Conservation (phyloP, 2,797 vertebrate genomes). For the Crypturellus tataupa region DNA sequence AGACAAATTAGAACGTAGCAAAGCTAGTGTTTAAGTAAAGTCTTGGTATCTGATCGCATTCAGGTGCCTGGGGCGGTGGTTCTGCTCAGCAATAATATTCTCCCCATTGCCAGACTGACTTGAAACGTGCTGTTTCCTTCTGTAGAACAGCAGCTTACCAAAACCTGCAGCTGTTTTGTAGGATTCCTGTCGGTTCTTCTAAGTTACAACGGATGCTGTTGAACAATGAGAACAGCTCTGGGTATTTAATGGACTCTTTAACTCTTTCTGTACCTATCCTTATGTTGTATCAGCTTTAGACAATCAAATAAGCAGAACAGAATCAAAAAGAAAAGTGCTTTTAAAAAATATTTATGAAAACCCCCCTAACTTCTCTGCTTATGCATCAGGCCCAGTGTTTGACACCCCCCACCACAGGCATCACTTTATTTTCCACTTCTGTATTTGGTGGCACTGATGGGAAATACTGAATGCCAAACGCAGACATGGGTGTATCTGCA, state of each 20-base stretch:
- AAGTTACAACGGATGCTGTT: constrained; percentile 4
- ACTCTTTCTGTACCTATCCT: constrained; percentile 42
- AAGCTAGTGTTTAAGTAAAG: constrained; percentile 8
- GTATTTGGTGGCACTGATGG: neutral
- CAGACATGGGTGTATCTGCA: constrained; percentile 5
- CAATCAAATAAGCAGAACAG: constrained; percentile 74
- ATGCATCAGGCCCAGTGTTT: constrained; percentile 29
- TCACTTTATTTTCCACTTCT: constrained; percentile 17
- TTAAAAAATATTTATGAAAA: constrained; percentile 45
- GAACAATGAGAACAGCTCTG: constrained; percentile 4
- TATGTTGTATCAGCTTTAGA: constrained; percentile 73
- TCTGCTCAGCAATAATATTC: constrained; percentile 82
- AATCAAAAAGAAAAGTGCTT: constrained; percentile 50
- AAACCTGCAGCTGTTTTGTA: constrained; percentile 41
- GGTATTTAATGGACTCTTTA: neutral
- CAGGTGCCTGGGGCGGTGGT: constrained; percentile 63
- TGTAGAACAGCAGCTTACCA: constrained; percentile 57
- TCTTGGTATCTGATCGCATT: constrained; percentile 16
- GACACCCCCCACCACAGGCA: neutral
- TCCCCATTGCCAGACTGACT: constrained; percentile 70
- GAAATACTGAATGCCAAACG: constrained; percentile 7
- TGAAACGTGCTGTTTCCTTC: constrained; percentile 62
- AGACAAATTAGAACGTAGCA: constrained; percentile 41
- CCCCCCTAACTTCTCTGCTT: neutral
- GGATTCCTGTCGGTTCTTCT: constrained; percentile 17